Percentiles rank a stretch among this genome's conserved stretches.
phyloP scores from a whole-genome alignment of 2,113 vertebrate species.

The Thymallus thymallus region DNA sequence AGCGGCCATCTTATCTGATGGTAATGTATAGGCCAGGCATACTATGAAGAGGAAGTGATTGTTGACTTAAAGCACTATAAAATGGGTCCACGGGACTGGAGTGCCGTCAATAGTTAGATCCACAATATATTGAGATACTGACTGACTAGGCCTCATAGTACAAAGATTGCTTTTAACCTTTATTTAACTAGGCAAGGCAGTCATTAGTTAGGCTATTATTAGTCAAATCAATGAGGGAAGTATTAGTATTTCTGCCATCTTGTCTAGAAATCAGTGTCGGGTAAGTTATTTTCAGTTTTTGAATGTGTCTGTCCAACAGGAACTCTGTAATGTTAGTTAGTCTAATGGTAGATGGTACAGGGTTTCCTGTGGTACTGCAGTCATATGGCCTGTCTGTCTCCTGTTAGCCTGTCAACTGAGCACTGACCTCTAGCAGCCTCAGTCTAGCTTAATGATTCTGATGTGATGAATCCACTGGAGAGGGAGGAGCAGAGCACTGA shows the following conservation, averaged over 20 bases:
- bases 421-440: slow-evolving; percentile 58
- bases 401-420: slow-evolving; percentile 30
- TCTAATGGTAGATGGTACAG: background rate
- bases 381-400: background rate
- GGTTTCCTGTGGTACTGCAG: too few species aligned
- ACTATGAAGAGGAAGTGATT: slow-evolving; percentile 29
- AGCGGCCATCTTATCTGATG: slow-evolving; percentile 66
- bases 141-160: slow-evolving; percentile 13
- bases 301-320: background rate
- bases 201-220: slow-evolving; percentile 5
- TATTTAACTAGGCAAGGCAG: too few species aligned
- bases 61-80: slow-evolving; percentile 54
- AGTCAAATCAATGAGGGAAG: background rate
- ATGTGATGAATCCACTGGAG: slow-evolving; percentile 70
- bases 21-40: slow-evolving; percentile 34
- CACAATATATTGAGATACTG: slow-evolving; percentile 17
- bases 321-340: background rate
- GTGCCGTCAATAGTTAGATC: slow-evolving; percentile 37
- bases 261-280: background rate
- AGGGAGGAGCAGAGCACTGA: slow-evolving; percentile 1
- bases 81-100: slow-evolving; percentile 55
- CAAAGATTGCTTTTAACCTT: too few species aligned
- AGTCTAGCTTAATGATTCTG: slow-evolving; percentile 61
- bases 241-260: slow-evolving; percentile 34
- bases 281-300: background rate